Percentiles rank a stretch among this genome's conserved stretches.
Evolutionary conservation across 2,113 vertebrate genomes (phyloP).

Genomic region (Anarrhichthys ocellatus): DNA sequence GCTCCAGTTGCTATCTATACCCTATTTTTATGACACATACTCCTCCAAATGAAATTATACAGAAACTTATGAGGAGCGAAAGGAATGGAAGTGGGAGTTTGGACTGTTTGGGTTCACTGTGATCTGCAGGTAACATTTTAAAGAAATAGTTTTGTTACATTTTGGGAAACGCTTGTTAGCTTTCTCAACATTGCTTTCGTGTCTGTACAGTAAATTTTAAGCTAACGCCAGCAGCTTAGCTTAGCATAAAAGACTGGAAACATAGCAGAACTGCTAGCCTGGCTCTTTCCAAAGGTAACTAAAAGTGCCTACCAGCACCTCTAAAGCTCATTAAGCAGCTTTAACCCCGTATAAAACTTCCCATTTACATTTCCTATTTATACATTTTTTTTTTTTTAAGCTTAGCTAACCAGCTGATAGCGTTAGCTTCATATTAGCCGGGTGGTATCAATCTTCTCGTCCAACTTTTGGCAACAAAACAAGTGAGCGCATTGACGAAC

Average conservation of each 20-base stretch:
- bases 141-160: background rate
- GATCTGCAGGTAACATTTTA: background rate
- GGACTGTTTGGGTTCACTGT: background rate
- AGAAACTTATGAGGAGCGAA: background rate
- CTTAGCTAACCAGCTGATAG: background rate
- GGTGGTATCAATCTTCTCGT: background rate
- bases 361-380: too few species aligned
- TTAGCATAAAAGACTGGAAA: background rate
- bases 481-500: background rate
- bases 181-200: background rate
- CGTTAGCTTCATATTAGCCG: background rate
- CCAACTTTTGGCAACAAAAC: background rate
- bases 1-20: constrained; percentile 1
- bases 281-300: background rate
- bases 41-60: constrained; percentile 16
- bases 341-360: background rate
- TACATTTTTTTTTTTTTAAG: too few species aligned
- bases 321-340: background rate
- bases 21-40: constrained; percentile 3
- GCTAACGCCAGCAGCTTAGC: background rate
- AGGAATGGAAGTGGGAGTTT: background rate
- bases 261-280: background rate
- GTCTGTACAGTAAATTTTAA: background rate
- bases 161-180: background rate
- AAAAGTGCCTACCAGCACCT: background rate